Evolutionary conservation across 1,140 invertebrate species (phyloP).

Genomic region (Apis cerana): DNA sequence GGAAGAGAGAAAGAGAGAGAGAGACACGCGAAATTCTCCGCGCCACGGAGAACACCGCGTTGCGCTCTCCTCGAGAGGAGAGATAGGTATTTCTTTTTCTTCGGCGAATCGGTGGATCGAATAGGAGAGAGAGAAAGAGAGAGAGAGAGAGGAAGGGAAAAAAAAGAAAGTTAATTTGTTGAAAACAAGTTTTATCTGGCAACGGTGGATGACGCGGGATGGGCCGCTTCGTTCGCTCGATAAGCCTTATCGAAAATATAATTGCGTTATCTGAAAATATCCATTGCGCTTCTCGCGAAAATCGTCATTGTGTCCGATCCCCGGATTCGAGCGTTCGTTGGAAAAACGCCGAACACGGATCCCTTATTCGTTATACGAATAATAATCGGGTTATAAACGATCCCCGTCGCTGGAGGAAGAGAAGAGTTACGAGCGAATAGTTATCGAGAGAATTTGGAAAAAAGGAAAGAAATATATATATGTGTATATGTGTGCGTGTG

Average conservation of each 20-base stretch:
- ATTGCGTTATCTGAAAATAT: constrained; percentile 69
- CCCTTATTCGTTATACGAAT: no score
- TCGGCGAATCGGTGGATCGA: no score
- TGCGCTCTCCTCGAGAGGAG: background rate
- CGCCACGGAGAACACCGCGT: background rate
- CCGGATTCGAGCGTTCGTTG: no score
- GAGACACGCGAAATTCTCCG: background rate
- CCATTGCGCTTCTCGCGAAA: constrained; percentile 54
- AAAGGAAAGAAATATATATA: constrained; percentile 67
- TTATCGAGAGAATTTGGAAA: background rate
- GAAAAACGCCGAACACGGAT: no score
- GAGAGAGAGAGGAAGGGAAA: background rate
- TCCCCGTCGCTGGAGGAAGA: no score
- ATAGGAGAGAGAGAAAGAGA: background rate
- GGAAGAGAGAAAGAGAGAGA: background rate
- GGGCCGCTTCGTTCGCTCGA: constrained; percentile 51
- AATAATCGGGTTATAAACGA: no score
- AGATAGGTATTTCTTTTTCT: no score
- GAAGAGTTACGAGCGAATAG: no score
- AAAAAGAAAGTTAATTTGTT: constrained; percentile 44
- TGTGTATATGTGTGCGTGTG: no score
- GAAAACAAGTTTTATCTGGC: constrained; percentile 68
- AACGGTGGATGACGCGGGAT: constrained; percentile 50
- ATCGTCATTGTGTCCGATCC: background rate
- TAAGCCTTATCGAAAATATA: constrained; percentile 72